Conservation (phyloP, 2,888 invertebrate genomes). For the Sylvicola cinctus region DNA sequence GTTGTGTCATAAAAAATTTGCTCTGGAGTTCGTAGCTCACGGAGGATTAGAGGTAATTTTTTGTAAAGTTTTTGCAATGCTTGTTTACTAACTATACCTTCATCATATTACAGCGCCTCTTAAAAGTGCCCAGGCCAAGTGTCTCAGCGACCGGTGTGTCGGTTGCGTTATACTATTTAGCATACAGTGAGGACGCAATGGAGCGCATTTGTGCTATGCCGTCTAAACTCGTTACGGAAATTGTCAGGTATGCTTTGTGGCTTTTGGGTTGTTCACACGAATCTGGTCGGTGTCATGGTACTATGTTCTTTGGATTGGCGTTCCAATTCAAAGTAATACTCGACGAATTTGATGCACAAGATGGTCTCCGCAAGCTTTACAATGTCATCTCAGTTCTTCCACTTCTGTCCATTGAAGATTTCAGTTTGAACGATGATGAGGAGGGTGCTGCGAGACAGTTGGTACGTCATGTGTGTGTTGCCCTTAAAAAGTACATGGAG, state of each 20-base stretch:
- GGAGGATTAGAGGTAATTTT: conserved; percentile 55
- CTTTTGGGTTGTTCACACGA: conserved; percentile 90
- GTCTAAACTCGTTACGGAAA: conserved; percentile 47
- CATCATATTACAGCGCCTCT: conserved; percentile 35
- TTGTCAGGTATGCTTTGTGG: conserved; percentile 71
- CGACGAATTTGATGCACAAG: conserved; percentile 80
- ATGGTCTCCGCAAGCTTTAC: conserved; percentile 80
- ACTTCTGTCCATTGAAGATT: conserved; percentile 56
- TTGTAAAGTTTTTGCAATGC: too few species aligned
- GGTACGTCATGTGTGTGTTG: conserved; percentile 75
- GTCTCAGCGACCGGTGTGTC: conserved; percentile 93
- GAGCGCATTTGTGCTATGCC: conserved; percentile 81
- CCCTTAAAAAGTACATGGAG: conserved; percentile 76
- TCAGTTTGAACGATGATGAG: conserved; percentile 61
- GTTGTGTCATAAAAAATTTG: conserved; percentile 95
- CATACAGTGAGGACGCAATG: conserved; percentile 96
- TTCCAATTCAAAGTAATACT: conserved; percentile 86
- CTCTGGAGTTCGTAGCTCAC: conserved; percentile 80
- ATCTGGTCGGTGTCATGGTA: conserved; percentile 93
- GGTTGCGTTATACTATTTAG: conserved; percentile 87
- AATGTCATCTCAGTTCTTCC: conserved; percentile 82
- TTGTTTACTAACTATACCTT: background rate
- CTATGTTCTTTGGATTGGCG: conserved; percentile 92
- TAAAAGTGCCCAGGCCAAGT: conserved; percentile 82
- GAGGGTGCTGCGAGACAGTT: conserved; percentile 79